phyloP scores from a whole-genome alignment of 2,797 vertebrate genomes.

The Tolypeutes matacus region DNA sequence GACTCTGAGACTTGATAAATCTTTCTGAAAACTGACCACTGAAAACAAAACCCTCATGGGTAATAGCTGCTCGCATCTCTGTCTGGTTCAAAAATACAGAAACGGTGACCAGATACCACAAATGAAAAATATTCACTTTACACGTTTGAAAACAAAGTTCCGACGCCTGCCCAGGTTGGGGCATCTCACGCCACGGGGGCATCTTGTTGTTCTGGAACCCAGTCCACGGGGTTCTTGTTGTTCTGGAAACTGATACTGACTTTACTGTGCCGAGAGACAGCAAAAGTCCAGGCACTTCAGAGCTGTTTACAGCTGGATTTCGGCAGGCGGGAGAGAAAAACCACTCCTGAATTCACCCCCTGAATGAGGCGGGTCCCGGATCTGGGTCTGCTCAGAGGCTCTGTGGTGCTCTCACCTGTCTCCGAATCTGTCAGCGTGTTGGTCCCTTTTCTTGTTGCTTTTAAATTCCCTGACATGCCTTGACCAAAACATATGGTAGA shows the following conservation, averaged over 20 bases:
- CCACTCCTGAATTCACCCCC: no score
- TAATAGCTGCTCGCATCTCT: accelerated
- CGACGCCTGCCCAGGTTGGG: neutral
- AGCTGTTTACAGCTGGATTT: neutral
- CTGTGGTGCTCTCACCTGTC: accelerated
- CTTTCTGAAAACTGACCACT: neutral
- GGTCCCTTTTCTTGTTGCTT: conserved; percentile 81
- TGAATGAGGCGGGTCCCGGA: no score
- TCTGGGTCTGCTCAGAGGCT: neutral
- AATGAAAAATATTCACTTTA: neutral
- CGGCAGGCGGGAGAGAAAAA: neutral
- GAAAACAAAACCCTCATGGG: no score
- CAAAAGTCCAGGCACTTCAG: neutral
- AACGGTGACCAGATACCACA: no score
- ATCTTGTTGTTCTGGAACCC: no score
- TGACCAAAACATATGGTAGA: conserved; percentile 88
- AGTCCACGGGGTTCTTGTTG: no score
- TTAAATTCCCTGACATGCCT: conserved; percentile 86
- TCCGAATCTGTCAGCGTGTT: neutral
- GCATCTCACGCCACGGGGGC: no score
- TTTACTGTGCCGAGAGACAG: accelerated
- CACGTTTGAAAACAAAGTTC: neutral
- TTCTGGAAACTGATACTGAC: neutral
- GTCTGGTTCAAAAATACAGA: neutral
- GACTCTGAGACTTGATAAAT: no score